These are phyloP conservation scores for Malurus cyaneus DNA, from an alignment of 2,113 vertebrate genomes.

Conservation along the genomic window DNA sequence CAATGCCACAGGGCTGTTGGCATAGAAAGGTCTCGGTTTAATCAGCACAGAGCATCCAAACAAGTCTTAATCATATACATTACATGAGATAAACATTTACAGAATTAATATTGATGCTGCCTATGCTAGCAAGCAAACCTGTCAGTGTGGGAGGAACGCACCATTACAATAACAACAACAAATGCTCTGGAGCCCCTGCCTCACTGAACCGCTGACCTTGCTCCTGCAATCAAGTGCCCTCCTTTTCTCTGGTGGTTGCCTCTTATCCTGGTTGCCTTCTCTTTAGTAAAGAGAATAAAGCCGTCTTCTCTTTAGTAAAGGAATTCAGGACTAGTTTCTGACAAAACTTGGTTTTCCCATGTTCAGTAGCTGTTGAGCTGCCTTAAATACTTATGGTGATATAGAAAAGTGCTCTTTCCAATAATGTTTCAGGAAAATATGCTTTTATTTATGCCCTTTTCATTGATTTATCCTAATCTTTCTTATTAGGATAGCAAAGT, in stretches of 20 bases:
- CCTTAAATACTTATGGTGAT: not conserved
- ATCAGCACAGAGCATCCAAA: constrained; percentile 47
- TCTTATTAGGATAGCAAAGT: not conserved
- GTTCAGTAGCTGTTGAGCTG: not conserved
- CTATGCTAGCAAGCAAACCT: constrained; percentile 4
- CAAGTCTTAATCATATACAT: constrained; percentile 43
- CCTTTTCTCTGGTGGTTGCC: not conserved
- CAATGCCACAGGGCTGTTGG: constrained; percentile 17
- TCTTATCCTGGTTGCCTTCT: not conserved
- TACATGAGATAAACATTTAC: constrained; percentile 54
- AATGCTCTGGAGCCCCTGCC: not conserved
- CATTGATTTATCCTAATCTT: not conserved
- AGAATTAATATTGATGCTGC: constrained; percentile 48
- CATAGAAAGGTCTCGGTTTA: constrained; percentile 36
- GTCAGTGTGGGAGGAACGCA: not conserved
- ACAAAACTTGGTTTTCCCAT: not conserved
- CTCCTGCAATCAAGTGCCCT: not conserved
- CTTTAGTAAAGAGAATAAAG: not conserved
- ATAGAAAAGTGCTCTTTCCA: not conserved
- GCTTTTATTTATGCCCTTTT: not conserved
- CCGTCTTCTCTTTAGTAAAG: not conserved
- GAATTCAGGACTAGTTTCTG: not conserved
- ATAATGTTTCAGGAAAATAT: not conserved
- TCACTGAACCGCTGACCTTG: not conserved
- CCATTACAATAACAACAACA: constrained; percentile 34